Percentiles rank a stretch among this genome's conserved stretches.
phyloP scores from a whole-genome alignment of 35 echinoderm and acorn worm genomes.

The Stichopus chloronotus region DNA sequence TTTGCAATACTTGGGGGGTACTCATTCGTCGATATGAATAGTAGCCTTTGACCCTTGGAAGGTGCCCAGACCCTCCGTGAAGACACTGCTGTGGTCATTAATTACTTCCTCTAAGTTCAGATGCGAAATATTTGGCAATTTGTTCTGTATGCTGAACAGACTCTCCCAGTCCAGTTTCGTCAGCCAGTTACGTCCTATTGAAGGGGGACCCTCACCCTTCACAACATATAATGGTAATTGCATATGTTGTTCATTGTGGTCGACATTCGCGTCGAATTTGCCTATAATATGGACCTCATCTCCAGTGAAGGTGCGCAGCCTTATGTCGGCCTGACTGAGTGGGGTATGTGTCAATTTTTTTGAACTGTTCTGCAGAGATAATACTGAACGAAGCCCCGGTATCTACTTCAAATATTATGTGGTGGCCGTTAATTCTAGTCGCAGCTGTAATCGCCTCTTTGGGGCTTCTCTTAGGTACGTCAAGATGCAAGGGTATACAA shows the following conservation, averaged over 20 bases:
- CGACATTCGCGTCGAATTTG: background rate
- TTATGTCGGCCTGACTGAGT: background rate
- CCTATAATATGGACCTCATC: background rate
- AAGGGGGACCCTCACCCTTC: background rate
- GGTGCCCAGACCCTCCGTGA: background rate
- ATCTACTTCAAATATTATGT: background rate
- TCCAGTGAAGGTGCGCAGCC: background rate
- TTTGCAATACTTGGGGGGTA: background rate
- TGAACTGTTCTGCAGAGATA: background rate
- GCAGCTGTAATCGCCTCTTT: background rate
- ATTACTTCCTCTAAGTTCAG: background rate
- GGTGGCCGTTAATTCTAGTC: background rate
- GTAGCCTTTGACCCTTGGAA: background rate
- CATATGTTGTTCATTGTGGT: background rate
- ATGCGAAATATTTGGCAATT: background rate
- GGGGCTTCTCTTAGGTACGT: background rate
- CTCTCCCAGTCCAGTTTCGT: background rate
- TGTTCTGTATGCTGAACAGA: background rate
- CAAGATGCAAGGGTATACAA: background rate
- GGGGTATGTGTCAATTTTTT: background rate
- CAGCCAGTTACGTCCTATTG: background rate
- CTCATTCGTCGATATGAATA: background rate
- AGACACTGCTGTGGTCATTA: background rate
- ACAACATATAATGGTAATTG: background rate
- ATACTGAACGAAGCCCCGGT: background rate